A percentile compares a stretch with the other conserved stretches of the same genome.
phyloP scores from a whole-genome alignment of 2,113 vertebrate genomes.

The Chrysochloris asiatica region DNA sequence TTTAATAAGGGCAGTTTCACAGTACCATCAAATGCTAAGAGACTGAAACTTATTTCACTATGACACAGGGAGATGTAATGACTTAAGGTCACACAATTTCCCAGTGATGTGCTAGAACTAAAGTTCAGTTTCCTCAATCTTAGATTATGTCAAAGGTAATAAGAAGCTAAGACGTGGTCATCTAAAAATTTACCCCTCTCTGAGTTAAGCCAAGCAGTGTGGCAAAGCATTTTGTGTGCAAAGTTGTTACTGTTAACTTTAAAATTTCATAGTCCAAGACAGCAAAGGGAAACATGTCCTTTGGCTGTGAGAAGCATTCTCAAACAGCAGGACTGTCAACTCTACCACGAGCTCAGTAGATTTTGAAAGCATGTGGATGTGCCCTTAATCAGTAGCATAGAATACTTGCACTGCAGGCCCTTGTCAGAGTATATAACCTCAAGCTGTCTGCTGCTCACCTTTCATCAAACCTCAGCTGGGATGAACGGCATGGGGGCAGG shows the following conservation, averaged over 20 bases:
- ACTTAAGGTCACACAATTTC: neutral
- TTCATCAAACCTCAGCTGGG: neutral
- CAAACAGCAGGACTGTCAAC: neutral
- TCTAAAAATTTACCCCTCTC: neutral
- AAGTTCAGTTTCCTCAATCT: neutral
- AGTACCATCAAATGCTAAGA: neutral
- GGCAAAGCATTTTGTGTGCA: neutral
- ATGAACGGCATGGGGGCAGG: neutral
- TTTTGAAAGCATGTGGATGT: conserved; percentile 10
- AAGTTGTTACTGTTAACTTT: neutral
- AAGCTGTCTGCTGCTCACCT: neutral
- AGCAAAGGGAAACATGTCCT: neutral
- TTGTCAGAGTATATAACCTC: conserved; percentile 17
- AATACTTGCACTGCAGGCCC: neutral
- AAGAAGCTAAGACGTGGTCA: neutral
- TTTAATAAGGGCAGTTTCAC: neutral
- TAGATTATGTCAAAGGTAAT: neutral
- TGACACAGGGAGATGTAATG: neutral
- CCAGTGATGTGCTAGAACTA: neutral
- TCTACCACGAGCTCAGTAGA: neutral
- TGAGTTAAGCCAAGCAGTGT: neutral
- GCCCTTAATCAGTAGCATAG: conserved; percentile 1
- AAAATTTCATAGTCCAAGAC: neutral
- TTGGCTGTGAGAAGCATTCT: neutral
- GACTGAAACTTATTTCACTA: neutral